Base-by-base conservation (phyloP, 2,797 vertebrate genomes). In the Apogon hyalosoma region DNA sequence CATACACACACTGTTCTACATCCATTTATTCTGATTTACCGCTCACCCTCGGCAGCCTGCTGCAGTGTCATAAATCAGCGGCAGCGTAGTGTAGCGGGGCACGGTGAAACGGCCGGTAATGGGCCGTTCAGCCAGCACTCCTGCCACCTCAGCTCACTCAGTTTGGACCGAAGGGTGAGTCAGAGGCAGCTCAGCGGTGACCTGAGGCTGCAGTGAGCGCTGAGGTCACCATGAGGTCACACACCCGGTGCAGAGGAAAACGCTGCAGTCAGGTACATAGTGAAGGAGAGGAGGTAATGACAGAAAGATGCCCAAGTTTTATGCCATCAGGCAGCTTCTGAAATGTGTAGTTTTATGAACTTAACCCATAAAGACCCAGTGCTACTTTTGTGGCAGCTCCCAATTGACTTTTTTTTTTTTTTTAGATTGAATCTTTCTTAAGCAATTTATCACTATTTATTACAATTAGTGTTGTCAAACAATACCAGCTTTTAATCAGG, bases 11-110 rank as follows among this genome's bases (percentile, higher is more conserved):
- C 11, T 19, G 8, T 12, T 3, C 39, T 77, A 66, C 2, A 53
- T 77, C 61, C 78, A 80, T 80, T 84, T 69, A 77, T 79, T 72
- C 75, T 76, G 81, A 86, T 87, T 81, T 82, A 84, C 61, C 12
- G 58, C 73, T 79, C 81, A 52, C 58, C 69, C 75, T 73, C 73
- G 28, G 59, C 72, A 43, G 73, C 58, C 56, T n/a, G 75, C 63
- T 69, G 83, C 83, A 63, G 79, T 41, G 68, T 57, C 68, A 84
- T 89, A 78, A 84, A 83, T 86, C 83, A 82, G 73, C 11, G 6
- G 57, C 6, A 7, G 63, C 41, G 41, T 55, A 59, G 56, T 43
- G 50, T 48, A 50, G 69, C 15, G 11, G n/a, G 42, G 48, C 31
- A 39, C 15, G 31, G 62, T 4, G 58, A 56, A 57, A 21, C 57